These are phyloP conservation scores for Athalia circularis DNA, from an alignment of 2,888 invertebrate genomes.

Conservation along the genomic window DNA sequence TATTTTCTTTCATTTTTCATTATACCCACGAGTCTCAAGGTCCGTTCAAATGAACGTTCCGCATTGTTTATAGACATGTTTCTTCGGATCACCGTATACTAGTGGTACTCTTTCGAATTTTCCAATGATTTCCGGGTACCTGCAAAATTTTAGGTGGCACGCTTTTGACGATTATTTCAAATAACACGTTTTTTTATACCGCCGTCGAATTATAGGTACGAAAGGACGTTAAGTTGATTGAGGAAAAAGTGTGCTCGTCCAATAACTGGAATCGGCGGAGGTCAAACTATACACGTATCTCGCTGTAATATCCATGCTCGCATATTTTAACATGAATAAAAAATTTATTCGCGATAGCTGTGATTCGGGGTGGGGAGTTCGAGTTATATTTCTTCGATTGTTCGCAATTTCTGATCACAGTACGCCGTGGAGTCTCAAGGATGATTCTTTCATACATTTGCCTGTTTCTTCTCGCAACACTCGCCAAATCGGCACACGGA, in stretches of 20 bases:
- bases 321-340: background rate
- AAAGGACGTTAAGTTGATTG: too few species aligned
- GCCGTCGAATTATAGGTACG: too few species aligned
- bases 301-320: background rate
- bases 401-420: slow-evolving; percentile 25
- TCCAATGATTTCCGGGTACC: too few species aligned
- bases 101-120: too few species aligned
- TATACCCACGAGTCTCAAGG: background rate
- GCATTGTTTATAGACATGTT: too few species aligned
- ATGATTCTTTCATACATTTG: slow-evolving; percentile 31
- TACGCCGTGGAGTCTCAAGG: slow-evolving; percentile 24
- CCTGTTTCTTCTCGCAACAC: background rate
- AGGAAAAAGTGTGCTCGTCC: too few species aligned
- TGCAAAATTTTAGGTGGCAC: too few species aligned
- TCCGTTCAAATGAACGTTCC: too few species aligned
- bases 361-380: slow-evolving; percentile 22
- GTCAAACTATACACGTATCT: background rate
- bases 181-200: too few species aligned
- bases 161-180: too few species aligned
- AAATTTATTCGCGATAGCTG: background rate
- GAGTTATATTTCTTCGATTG: slow-evolving; percentile 8
- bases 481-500: background rate
- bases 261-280: background rate
- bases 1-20: background rate
- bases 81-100: too few species aligned